phyloP scores from a whole-genome alignment of 1,140 invertebrate species.

The Hyles euphorbiae region DNA sequence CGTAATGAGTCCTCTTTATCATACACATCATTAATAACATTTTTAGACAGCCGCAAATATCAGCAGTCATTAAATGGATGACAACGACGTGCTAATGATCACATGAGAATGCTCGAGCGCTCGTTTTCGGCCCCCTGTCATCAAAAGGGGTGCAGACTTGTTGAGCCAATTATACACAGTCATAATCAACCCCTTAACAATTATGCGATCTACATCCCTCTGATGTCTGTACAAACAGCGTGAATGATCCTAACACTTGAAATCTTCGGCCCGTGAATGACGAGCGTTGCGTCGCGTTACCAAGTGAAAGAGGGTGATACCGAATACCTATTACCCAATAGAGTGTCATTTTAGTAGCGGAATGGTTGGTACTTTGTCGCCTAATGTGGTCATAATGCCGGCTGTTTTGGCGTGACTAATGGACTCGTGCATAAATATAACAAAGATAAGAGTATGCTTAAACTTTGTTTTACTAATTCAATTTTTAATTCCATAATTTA shows the following conservation, averaged over 20 bases:
- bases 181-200: slow-evolving; percentile 62
- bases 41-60: too few species aligned
- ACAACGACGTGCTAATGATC: slow-evolving; percentile 2
- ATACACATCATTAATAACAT: too few species aligned
- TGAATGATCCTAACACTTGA: slow-evolving; percentile 37
- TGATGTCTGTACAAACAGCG: slow-evolving; percentile 47
- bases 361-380: too few species aligned
- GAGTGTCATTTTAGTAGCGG: too few species aligned
- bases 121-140: slow-evolving; percentile 36
- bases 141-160: slow-evolving; percentile 57
- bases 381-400: too few species aligned
- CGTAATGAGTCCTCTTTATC: too few species aligned
- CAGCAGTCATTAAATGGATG: too few species aligned
- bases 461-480: too few species aligned
- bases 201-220: slow-evolving; percentile 55
- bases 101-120: slow-evolving; percentile 16
- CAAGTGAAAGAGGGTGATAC: not conserved
- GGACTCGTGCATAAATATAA: too few species aligned
- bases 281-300: not conserved
- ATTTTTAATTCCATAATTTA: too few species aligned
- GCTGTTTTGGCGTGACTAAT: too few species aligned
- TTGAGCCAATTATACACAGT: slow-evolving; percentile 63
- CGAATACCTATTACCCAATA: not conserved
- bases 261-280: not conserved
- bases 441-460: too few species aligned